These are phyloP conservation scores for Alosa alosa DNA, from an alignment of 2,113 vertebrate genomes.

Conservation along the genomic window DNA sequence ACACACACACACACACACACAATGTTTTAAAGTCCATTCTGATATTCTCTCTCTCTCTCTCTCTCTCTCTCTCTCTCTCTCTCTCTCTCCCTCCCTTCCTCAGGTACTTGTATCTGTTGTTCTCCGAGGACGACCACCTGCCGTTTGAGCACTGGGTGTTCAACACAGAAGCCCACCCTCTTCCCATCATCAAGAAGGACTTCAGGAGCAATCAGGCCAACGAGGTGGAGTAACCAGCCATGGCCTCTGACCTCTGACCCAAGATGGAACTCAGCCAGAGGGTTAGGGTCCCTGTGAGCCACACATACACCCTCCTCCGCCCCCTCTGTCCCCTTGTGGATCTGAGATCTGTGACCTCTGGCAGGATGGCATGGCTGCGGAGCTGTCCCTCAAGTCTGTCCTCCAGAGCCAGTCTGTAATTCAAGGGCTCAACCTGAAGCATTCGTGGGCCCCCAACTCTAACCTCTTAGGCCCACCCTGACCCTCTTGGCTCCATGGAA, in stretches of 20 bases:
- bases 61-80: conserved; percentile 8
- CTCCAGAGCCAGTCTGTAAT: neutral
- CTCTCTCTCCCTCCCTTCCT: neutral
- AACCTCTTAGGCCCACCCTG: neutral
- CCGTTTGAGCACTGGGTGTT: conserved; percentile 95
- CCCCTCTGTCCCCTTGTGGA: neutral
- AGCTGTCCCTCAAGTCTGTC: neutral
- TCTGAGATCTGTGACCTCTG: neutral
- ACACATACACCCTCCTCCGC: neutral
- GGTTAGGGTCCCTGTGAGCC: conserved; percentile 28
- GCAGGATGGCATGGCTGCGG: neutral
- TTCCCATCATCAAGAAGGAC: conserved; percentile 82
- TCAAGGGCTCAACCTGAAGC: neutral
- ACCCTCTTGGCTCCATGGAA: too few species aligned
- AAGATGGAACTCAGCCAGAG: conserved; percentile 24
- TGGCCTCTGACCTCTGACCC: neutral
- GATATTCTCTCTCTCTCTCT: neutral
- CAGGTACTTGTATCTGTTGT: conserved; percentile 93
- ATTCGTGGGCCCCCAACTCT: neutral
- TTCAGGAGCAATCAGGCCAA: conserved; percentile 55
- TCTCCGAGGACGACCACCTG: conserved; percentile 95
- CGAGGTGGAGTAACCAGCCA: conserved; percentile 62
- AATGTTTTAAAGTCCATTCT: too few species aligned
- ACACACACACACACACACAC: too few species aligned
- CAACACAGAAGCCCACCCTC: conserved; percentile 93